Evolutionary conservation across 37 sponge, comb jelly and placozoan species (phyloP).

Genomic region (Ianthella basta): DNA sequence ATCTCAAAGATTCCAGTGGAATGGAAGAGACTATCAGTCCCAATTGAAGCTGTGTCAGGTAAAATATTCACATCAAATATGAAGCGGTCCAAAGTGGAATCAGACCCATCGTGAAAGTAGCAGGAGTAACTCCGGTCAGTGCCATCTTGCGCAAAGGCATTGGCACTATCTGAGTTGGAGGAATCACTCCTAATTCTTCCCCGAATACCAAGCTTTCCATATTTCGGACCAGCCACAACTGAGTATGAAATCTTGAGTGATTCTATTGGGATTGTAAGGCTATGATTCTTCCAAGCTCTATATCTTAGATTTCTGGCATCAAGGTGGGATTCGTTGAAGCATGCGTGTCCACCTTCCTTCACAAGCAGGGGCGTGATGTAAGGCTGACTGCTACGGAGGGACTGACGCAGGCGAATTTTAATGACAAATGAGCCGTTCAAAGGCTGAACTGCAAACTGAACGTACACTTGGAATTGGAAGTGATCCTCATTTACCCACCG

Average conservation of each 20-base stretch:
- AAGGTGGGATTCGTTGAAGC: constrained; percentile 48
- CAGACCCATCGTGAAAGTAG: constrained; percentile 53
- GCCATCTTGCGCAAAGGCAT: constrained; percentile 30
- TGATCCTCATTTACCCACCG: constrained; percentile 50
- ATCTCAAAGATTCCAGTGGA: constrained; percentile 8
- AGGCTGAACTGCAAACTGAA: constrained; percentile 4
- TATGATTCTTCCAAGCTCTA: constrained; percentile 32
- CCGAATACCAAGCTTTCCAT: too few species aligned
- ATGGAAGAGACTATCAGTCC: neutral
- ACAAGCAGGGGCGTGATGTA: constrained; percentile 27
- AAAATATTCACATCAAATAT: constrained; percentile 13
- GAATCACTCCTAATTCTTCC: neutral
- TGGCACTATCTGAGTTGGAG: too few species aligned
- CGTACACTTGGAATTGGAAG: constrained; percentile 9
- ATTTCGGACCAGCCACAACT: too few species aligned
- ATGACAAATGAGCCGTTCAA: neutral
- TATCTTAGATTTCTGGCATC: constrained; percentile 80
- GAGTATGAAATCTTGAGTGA: too few species aligned
- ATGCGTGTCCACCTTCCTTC: constrained; percentile 27
- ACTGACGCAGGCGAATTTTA: constrained; percentile 35
- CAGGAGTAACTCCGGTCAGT: constrained; percentile 20
- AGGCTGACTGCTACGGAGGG: constrained; percentile 37
- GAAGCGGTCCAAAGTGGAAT: constrained; percentile 24
- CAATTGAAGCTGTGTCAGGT: neutral
- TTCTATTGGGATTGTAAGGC: neutral